Percentiles rank a stretch among this genome's conserved stretches.
Evolutionary conservation across 2,113 vertebrate species (phyloP).

Genomic region (Budorcas taxicolor): DNA sequence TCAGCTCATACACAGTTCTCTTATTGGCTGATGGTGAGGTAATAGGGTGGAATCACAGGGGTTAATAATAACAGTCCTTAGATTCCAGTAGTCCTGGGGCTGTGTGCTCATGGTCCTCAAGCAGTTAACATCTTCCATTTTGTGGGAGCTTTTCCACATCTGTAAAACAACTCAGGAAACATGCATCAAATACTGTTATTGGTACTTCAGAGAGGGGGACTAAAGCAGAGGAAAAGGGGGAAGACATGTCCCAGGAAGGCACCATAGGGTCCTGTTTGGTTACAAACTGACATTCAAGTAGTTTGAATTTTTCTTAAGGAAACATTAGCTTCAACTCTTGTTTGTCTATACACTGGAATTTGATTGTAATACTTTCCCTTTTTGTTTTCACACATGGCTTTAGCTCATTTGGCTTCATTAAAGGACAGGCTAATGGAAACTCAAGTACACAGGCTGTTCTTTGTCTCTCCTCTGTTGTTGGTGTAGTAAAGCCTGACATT

Average conservation of each 20-base stretch:
- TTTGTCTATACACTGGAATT: background rate
- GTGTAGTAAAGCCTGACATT: background rate
- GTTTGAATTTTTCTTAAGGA: slow-evolving; percentile 1
- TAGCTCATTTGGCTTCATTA: background rate
- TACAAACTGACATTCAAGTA: background rate
- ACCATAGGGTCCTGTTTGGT: background rate
- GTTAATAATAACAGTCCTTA: background rate
- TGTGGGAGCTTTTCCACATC: background rate
- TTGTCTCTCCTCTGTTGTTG: background rate
- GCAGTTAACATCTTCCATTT: background rate
- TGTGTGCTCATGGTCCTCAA: background rate
- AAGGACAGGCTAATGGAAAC: background rate
- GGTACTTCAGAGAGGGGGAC: background rate
- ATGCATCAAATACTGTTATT: background rate
- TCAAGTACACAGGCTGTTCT: background rate
- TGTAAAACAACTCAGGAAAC: background rate
- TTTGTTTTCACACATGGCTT: background rate
- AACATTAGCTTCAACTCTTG: background rate
- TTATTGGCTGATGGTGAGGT: background rate
- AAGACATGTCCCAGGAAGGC: background rate
- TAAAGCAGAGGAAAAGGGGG: background rate
- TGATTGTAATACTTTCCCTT: background rate
- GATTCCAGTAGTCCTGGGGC: background rate
- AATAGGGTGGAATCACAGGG: background rate
- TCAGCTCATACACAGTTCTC: background rate